These are phyloP conservation scores for Pocillopora verrucosa DNA, from an alignment of 64 coral and sea anemone genomes.

Conservation along the genomic window DNA sequence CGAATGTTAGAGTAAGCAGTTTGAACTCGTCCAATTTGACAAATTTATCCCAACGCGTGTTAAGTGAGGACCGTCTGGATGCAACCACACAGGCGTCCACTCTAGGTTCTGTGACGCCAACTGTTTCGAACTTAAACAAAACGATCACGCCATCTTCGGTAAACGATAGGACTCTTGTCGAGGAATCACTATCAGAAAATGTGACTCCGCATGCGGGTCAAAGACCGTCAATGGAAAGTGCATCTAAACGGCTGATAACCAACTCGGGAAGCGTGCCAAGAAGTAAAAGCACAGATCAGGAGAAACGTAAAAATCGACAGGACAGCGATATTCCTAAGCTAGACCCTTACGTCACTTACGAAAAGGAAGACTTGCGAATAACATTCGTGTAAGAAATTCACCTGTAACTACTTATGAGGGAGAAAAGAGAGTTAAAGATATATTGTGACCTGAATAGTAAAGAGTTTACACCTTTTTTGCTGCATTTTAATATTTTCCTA, in stretches of 20 bases:
- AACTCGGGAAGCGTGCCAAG: constrained; percentile 3
- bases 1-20: not conserved
- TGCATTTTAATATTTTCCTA: not conserved
- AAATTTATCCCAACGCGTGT: not conserved
- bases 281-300: not conserved
- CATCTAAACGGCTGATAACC: constrained; percentile 15
- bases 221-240: constrained; percentile 19
- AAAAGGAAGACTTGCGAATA: constrained; percentile 65
- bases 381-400: constrained; percentile 45
- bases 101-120: constrained; percentile 1
- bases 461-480: not conserved
- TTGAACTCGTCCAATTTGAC: not conserved
- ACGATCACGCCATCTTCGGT: constrained; percentile 38
- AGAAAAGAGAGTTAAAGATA: not conserved
- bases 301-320: constrained; percentile 16
- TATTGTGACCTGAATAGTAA: not conserved
- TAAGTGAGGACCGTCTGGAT: not conserved
- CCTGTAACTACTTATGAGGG: no score
- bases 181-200: constrained; percentile 24
- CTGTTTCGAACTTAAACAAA: constrained; percentile 43
- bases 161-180: constrained; percentile 51
- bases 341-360: constrained; percentile 62
- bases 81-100: not conserved
- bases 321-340: constrained; percentile 47
- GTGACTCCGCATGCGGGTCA: constrained; percentile 33